A percentile compares a stretch with the other conserved stretches of the same genome.
Conservation (phyloP, 2,113 vertebrate species). For the Chroicocephalus ridibundus region DNA sequence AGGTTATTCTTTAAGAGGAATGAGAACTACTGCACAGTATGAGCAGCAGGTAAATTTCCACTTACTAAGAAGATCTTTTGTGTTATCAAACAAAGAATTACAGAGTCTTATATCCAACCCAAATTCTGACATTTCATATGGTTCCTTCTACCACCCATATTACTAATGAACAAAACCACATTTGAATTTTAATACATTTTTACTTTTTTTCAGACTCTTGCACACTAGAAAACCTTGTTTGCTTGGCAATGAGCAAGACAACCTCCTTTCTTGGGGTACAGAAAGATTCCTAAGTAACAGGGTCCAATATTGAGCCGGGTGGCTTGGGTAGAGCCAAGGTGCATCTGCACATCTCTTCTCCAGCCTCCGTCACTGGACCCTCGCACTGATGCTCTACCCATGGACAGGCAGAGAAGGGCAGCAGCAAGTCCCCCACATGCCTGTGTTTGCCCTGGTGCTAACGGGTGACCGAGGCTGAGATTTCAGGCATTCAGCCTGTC, state of each 20-base stretch:
- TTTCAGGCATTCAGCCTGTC: not conserved
- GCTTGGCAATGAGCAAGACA: not conserved
- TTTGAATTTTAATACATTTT: not conserved
- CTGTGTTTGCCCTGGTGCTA: not conserved
- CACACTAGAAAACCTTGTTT: not conserved
- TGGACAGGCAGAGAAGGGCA: not conserved
- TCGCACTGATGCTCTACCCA: accelerated
- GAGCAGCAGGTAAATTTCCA: not conserved
- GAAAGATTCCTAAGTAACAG: not conserved
- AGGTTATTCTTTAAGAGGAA: not conserved
- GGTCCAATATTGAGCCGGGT: not conserved
- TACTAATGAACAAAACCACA: not conserved
- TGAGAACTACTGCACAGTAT: not conserved
- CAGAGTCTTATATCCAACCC: not conserved
- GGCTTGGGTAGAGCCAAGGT: not conserved
- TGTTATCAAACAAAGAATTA: not conserved
- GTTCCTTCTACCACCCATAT: not conserved
- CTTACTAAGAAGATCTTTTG: not conserved
- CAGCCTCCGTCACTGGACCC: not conserved
- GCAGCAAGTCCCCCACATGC: accelerated
- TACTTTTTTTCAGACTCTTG: not conserved
- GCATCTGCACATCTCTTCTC: not conserved
- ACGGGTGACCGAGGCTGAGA: not conserved
- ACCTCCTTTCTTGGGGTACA: not conserved
- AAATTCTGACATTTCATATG: not conserved